Evolutionary conservation across 2,113 vertebrate genomes (phyloP).

Genomic region (Recurvirostra avosetta): DNA sequence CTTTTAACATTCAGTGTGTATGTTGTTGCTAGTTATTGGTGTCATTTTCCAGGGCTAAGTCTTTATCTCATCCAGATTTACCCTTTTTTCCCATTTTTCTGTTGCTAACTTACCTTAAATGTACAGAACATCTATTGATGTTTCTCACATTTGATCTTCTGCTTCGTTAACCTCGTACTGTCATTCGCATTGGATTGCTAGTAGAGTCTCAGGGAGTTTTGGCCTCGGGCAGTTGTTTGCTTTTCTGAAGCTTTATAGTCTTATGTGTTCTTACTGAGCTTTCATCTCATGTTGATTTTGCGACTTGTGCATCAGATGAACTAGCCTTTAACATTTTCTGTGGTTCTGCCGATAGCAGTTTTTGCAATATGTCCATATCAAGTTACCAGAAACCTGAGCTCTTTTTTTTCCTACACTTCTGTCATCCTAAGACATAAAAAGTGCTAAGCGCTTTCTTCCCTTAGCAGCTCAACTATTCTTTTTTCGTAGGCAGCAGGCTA

Average conservation of each 20-base stretch:
- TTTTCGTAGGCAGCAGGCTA: not conserved
- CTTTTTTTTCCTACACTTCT: not conserved
- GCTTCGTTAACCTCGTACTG: not conserved
- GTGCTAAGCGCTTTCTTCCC: not conserved
- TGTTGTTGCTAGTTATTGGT: not conserved
- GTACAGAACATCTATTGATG: not conserved
- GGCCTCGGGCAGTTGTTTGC: not conserved
- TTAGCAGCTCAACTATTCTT: constrained; percentile 1
- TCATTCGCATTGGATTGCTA: not conserved
- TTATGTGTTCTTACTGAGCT: not conserved
- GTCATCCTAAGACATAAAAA: not conserved
- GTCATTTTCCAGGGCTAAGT: not conserved
- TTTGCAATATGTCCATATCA: not conserved
- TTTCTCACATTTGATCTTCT: not conserved
- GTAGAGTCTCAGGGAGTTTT: not conserved
- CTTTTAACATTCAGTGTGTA: not conserved
- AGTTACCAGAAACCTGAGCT: not conserved
- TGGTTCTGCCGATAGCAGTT: not conserved
- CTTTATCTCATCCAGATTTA: not conserved
- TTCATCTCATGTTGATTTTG: constrained; percentile 31
- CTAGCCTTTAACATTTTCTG: not conserved
- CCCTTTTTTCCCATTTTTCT: not conserved
- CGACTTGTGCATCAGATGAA: not conserved
- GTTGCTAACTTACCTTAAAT: not conserved
- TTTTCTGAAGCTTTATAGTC: not conserved